Base-by-base conservation (phyloP, 2,113 vertebrate genomes). In the Anseranas semipalmata region DNA sequence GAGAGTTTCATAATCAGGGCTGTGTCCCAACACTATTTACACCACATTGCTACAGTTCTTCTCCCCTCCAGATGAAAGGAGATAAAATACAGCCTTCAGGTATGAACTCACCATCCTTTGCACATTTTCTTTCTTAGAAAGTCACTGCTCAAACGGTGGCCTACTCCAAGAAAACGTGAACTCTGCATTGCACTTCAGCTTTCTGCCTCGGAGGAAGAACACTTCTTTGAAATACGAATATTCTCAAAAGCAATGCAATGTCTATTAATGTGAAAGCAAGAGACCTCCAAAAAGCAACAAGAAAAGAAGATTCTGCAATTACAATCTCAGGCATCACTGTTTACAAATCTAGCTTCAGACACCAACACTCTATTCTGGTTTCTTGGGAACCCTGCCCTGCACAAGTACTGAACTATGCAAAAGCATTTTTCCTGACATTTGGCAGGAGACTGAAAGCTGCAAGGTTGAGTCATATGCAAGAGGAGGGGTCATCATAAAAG, bases 341-440 rank as follows among this genome's bases (percentile, higher is more conserved):
- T 79, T 67, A 68, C 24, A 70, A 92, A 91, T 43, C 17, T 78
- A 86, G 62, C 59, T 90, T 93, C 77, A 33, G 68, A 73, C 15
- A 85, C 84, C 48, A 75, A 89, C 84, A 63, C 56, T 72, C 90
- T 89, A 53, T 25, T 13, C 32, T 17, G 7, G 81, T 72, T 39
- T 37, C 41, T 39, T 56, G 48, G 62, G 77, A 93, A 70, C 25
- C 37, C 35, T 84, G 55, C 56, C 93, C 84, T 71, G 53, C 73
- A 39, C n/a, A 74, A 89, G 53, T 17, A 58, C 22, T 33, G 43
- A 75, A 63, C 76, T 62, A 22, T 55, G 81, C 71, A 45, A 35
- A 96, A 90, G 62, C 17, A 35, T 6, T 97, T 90, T 91, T 66
- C 86, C 45, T 13, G 46, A 58, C 59, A 70, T 91, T 92, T 87